Evolutionary conservation across 2,113 vertebrate genomes (phyloP).

Genomic region (Mixornis gularis): DNA sequence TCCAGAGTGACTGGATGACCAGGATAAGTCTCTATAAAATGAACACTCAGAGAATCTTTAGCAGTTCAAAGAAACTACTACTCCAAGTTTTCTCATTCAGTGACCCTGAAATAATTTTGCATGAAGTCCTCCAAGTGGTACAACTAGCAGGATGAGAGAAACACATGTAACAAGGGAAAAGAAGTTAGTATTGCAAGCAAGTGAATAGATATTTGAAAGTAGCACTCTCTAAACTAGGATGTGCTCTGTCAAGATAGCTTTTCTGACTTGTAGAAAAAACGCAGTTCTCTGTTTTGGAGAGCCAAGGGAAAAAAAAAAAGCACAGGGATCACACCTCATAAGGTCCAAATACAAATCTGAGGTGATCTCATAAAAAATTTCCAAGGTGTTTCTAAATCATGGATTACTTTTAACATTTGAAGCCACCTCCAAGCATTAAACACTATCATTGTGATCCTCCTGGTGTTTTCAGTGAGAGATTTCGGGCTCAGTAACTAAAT

Average conservation of each 20-base stretch:
- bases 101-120: neutral
- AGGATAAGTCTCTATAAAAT: neutral
- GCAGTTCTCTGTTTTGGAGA: neutral
- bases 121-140: neutral
- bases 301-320: neutral
- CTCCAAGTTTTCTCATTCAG: neutral
- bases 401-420: neutral
- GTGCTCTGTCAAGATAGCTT: neutral
- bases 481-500: neutral
- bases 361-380: neutral
- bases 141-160: neutral
- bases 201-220: neutral
- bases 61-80: neutral
- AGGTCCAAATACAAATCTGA: neutral
- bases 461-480: neutral
- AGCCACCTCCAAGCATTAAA: neutral
- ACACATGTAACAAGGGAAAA: neutral
- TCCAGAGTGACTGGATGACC: neutral
- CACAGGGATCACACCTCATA: accelerated
- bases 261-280: neutral
- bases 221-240: neutral
- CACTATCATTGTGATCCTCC: neutral
- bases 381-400: neutral
- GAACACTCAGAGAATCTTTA: neutral
- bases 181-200: neutral